Evolutionary conservation across 92 coral and sea anemone species (phyloP), one percentile per base, ranked within the genome.

Genomic region (Montipora capitata): DNA sequence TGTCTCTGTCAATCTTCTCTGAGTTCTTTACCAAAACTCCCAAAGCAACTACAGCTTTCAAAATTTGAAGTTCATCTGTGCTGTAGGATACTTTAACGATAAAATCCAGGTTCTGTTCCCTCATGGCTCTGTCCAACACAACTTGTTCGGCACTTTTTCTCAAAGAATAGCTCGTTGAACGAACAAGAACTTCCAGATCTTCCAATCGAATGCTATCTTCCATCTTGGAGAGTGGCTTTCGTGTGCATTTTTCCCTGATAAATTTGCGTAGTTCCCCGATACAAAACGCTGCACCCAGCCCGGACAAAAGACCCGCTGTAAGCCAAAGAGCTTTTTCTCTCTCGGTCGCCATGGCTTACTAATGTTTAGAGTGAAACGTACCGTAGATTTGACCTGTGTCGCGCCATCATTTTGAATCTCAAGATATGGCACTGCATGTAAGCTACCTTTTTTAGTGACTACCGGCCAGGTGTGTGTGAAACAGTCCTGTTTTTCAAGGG

Each of bases 71-170:
- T 48, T 96, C 98, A 18, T 98, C 92, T 8, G 68, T 78, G 69
- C 93, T 79, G 79, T 71, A 92, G 63, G 96, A 98, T 40, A 95
- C 88, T 9, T 81, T 80, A 17, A 93, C 84, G 35, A 98, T 91
- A 57, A 91, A 98, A 27, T 89, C 90, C n/a, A 98, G 78, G 61
- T 95, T 88, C 13, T 68, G 51, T 3, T 93, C 88, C 85, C 88
- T 94, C 94, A 96, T 86, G 0, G 98, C 99, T 52, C 98, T 95
- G 49, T 88, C 95, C 51, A 89, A 72, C 48, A 98, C 81, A 6
- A 98, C 76, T 80, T 96, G 96, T 35, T 96, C 94, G 18, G 96
- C 98, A 72, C 99, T 92, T 18, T 94, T 89, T 57, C 93, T 92
- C 27, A 98, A 40, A 51, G 99, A 83, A 58, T 96, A 81, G 73